phyloP scores from a whole-genome alignment of 2,113 vertebrate genomes.

The Bos taurus region DNA sequence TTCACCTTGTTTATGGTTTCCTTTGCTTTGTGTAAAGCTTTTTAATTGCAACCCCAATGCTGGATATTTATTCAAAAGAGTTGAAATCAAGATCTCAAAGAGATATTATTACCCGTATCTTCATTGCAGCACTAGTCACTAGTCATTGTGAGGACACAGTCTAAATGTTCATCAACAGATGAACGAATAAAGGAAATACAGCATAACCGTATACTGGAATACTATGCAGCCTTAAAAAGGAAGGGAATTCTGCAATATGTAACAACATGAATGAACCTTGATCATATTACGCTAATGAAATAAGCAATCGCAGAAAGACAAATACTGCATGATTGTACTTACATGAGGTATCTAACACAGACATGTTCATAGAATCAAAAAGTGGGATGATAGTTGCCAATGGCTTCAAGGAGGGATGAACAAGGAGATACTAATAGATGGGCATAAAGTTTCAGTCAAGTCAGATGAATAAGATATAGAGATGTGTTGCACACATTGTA shows the following conservation, averaged over 20 bases:
- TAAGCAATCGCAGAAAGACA: not conserved
- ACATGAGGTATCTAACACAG: not conserved
- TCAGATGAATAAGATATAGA: not conserved
- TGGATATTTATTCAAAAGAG: not conserved
- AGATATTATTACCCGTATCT: not conserved
- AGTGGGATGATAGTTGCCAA: not conserved
- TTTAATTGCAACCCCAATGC: too few relatives aligned
- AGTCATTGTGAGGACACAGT: not conserved
- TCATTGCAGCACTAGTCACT: not conserved
- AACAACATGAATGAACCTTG: not conserved
- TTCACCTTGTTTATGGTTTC: not conserved
- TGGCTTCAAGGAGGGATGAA: not conserved
- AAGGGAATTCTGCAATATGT: not conserved
- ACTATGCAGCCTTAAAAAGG: not conserved
- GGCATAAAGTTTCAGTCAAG: not conserved
- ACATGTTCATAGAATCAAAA: not conserved
- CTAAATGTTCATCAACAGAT: not conserved
- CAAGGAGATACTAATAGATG: not conserved
- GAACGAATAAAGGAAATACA: not conserved
- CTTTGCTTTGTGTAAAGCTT: not conserved
- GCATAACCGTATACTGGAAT: not conserved
- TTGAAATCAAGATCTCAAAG: not conserved
- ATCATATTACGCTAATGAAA: not conserved
- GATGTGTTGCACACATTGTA: rapidly evolving
- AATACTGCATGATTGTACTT: not conserved